Evolutionary conservation across 2,888 invertebrate species (phyloP).

Genomic region (Cremastinae sp.): DNA sequence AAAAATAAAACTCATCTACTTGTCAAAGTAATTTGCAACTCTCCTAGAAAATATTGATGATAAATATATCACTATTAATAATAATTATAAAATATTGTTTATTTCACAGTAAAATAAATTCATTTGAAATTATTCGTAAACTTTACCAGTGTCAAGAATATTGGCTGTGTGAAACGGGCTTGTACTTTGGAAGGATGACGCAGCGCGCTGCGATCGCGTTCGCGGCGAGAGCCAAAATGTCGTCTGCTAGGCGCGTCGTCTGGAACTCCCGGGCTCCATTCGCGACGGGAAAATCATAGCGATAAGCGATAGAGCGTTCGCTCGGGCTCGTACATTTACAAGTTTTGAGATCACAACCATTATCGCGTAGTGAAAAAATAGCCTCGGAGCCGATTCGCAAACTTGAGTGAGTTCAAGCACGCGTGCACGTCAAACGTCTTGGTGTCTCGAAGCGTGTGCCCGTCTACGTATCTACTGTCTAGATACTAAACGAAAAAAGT

Average conservation of each 20-base stretch:
- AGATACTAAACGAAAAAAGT: constrained; percentile 23
- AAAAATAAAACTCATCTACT: background rate
- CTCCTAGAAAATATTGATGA: background rate
- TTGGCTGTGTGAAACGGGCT: constrained; percentile 60
- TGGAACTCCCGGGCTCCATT: constrained; percentile 74
- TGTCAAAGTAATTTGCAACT: background rate
- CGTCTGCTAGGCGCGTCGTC: constrained; percentile 78
- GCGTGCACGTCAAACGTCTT: constrained; percentile 43
- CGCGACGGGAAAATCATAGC: constrained; percentile 72
- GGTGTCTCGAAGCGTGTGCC: constrained; percentile 34
- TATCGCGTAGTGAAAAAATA: background rate
- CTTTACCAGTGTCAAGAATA: too few relatives aligned
- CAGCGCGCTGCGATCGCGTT: constrained; percentile 57
- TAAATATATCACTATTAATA: background rate
- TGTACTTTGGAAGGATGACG: constrained; percentile 56
- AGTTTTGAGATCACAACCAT: constrained; percentile 26
- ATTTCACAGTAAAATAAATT: background rate
- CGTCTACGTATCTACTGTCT: constrained; percentile 6
- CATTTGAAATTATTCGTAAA: background rate
- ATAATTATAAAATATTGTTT: background rate
- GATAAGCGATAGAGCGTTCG: constrained; percentile 66
- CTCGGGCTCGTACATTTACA: constrained; percentile 6
- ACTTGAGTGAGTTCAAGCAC: constrained; percentile 36
- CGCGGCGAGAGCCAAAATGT: constrained; percentile 73
- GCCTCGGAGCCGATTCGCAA: background rate